Conservation (phyloP, 30 jellyfish, hydroid and myxozoan genomes). For the Aurelia aurita region DNA sequence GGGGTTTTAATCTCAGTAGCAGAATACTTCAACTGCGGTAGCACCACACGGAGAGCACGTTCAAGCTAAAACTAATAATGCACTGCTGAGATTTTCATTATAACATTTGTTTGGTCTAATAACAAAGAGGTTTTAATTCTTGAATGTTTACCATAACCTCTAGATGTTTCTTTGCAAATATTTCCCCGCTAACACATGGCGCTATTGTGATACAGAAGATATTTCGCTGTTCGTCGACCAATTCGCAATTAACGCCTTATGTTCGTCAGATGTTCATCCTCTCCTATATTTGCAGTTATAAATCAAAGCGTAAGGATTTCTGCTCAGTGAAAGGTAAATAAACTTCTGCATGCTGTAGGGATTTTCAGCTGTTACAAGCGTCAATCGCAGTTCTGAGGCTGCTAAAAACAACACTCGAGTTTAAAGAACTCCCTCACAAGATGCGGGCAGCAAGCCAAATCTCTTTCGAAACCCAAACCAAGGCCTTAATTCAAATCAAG, state of each 20-base stretch:
- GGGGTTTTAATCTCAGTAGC: not conserved
- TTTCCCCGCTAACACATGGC: constrained; percentile 20
- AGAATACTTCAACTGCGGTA: no score
- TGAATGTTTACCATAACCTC: not conserved
- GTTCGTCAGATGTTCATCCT: not conserved
- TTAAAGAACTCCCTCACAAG: no score
- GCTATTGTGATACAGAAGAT: not conserved
- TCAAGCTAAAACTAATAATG: not conserved
- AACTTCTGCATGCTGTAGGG: no score
- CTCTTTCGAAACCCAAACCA: no score
- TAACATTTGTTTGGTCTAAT: not conserved
- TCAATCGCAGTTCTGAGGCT: no score
- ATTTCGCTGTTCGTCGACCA: not conserved
- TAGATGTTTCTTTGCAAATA: constrained; percentile 1
- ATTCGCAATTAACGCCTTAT: not conserved
- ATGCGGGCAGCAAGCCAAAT: no score
- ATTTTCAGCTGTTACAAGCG: no score
- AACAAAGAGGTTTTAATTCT: constrained; percentile 1
- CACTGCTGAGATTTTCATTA: not conserved
- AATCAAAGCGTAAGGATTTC: not conserved
- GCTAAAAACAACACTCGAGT: no score
- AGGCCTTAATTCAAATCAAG: no score
- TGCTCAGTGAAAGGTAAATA: no score
- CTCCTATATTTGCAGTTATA: not conserved
- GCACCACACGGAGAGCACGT: not conserved